A percentile compares a stretch with the other conserved stretches of the same genome.
These are phyloP conservation scores for Esperia sulphurella DNA, from an alignment of 2,888 invertebrate genomes.

Conservation along the genomic window DNA sequence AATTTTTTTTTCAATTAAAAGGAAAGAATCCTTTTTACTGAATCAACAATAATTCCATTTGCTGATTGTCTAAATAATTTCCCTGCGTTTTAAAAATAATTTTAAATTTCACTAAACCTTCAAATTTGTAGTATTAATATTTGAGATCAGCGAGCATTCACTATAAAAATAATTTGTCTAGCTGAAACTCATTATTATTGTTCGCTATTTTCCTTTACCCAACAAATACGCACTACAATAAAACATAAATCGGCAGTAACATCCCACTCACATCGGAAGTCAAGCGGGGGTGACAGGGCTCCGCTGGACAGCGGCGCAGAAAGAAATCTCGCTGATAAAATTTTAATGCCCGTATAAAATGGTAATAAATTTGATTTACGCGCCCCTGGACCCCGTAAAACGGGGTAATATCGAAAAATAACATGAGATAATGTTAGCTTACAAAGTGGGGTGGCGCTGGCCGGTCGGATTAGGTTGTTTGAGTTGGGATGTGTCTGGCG, in stretches of 20 bases:
- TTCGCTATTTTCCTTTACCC: no score
- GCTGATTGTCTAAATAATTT: no score
- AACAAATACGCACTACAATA: neutral
- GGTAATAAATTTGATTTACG: constrained; percentile 78
- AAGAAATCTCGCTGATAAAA: constrained; percentile 75
- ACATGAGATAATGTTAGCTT: constrained; percentile 74
- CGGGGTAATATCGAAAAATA: constrained; percentile 76
- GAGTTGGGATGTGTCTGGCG: constrained; percentile 16
- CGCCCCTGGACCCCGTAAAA: constrained; percentile 59
- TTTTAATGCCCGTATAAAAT: constrained; percentile 77
- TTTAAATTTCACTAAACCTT: no score
- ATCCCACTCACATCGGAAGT: constrained; percentile 34
- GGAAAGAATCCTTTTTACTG: no score
- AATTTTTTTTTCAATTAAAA: no score
- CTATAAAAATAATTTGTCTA: no score
- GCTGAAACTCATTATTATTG: no score
- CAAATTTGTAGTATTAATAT: no score
- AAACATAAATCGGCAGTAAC: constrained; percentile 24
- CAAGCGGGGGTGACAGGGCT: constrained; percentile 50
- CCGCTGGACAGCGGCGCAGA: constrained; percentile 64
- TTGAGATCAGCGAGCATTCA: no score
- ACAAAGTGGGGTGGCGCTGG: constrained; percentile 50
- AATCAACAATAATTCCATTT: no score
- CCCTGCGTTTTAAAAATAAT: no score
- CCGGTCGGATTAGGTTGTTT: constrained; percentile 53